Evolutionary conservation across 2,888 invertebrate species (phyloP).

Genomic region (Macropis europaea): DNA sequence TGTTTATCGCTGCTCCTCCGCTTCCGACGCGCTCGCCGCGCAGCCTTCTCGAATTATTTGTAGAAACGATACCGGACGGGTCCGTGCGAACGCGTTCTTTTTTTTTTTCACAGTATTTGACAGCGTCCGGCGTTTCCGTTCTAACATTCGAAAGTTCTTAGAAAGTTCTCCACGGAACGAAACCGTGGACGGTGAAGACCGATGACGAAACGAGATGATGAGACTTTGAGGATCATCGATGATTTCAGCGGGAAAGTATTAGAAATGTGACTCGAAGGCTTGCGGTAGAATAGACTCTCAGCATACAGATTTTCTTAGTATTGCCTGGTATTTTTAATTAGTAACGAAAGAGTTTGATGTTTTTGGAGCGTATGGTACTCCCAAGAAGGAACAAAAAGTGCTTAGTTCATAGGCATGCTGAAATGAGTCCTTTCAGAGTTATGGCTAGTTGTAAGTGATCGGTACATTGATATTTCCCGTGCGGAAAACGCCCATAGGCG

Average conservation of each 20-base stretch:
- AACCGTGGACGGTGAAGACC: constrained; percentile 15
- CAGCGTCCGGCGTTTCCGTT: constrained; percentile 11
- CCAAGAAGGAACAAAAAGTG: too few relatives aligned
- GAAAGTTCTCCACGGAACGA: constrained; percentile 33
- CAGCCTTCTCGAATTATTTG: neutral
- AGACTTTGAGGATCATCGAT: neutral
- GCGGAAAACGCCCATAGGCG: too few relatives aligned
- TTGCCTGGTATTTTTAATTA: too few relatives aligned
- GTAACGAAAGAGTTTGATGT: too few relatives aligned
- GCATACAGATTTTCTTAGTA: too few relatives aligned
- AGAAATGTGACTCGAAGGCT: neutral
- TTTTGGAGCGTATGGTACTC: too few relatives aligned
- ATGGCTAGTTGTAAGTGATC: too few relatives aligned
- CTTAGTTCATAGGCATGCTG: too few relatives aligned
- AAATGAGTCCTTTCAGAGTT: too few relatives aligned
- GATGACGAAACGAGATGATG: constrained; percentile 21
- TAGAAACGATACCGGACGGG: neutral
- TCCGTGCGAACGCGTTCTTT: neutral
- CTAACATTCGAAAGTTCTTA: constrained; percentile 40
- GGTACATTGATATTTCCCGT: too few relatives aligned
- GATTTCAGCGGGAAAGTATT: neutral
- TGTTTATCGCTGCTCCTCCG: neutral
- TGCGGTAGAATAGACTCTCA: neutral
- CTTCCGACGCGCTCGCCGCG: neutral
- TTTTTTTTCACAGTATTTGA: constrained; percentile 10